phyloP scores from a whole-genome alignment of 2,888 invertebrate species.

The Melieria picta region DNA sequence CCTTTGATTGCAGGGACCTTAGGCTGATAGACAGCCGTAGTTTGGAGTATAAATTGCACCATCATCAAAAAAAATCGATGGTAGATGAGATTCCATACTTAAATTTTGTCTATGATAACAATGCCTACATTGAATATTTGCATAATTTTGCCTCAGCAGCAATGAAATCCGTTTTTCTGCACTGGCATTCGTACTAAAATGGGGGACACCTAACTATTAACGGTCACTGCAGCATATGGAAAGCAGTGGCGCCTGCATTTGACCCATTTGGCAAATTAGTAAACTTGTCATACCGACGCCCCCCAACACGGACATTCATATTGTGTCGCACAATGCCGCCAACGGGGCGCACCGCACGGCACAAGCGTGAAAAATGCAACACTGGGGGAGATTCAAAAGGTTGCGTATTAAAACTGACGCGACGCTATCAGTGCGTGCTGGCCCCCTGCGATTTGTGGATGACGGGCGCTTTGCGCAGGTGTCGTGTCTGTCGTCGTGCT shows the following conservation, averaged over 20 bases:
- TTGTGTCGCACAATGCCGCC: neutral
- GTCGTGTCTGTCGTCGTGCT: neutral
- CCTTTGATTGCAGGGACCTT: too few relatives aligned
- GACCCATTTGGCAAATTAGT: conserved; percentile 40
- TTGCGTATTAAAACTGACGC: conserved; percentile 33
- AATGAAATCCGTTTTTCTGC: too few relatives aligned
- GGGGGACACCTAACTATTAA: too few relatives aligned
- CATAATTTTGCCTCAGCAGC: too few relatives aligned
- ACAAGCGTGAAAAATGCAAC: neutral
- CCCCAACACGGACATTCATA: neutral
- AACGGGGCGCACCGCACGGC: neutral
- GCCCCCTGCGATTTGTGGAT: neutral
- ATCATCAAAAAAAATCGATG: too few relatives aligned
- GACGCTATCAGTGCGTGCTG: conserved; percentile 3
- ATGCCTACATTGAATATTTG: too few relatives aligned
- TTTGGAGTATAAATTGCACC: too few relatives aligned
- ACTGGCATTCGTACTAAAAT: too few relatives aligned
- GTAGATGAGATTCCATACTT: too few relatives aligned
- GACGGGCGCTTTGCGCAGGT: neutral
- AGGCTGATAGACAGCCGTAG: too few relatives aligned
- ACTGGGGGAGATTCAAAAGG: conserved; percentile 31
- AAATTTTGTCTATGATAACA: too few relatives aligned
- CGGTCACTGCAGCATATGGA: too few relatives aligned
- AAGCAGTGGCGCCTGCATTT: conserved; percentile 18
- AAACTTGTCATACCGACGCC: neutral